Evolutionary conservation across 1,140 invertebrate genomes (phyloP).

Genomic region (Leptonema lineaticorne): DNA sequence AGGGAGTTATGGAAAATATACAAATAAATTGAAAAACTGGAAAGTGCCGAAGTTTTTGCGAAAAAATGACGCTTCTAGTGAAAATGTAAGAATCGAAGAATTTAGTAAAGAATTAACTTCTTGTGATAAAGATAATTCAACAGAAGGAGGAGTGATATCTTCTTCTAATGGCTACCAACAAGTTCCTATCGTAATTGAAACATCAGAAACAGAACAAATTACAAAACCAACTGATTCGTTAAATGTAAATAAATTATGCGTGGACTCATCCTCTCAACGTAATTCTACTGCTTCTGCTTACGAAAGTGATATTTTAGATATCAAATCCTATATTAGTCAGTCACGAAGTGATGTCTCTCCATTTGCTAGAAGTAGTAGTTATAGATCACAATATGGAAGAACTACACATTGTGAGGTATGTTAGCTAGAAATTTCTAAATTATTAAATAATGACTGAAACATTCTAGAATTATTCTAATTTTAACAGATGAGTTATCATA

Average conservation of each 20-base stretch:
- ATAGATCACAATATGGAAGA: constrained; percentile 64
- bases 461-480: background rate
- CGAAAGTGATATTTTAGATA: constrained; percentile 63
- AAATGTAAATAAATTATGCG: constrained; percentile 24
- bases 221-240: constrained; percentile 34
- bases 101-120: constrained; percentile 44
- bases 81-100: constrained; percentile 32
- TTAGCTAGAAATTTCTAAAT: background rate
- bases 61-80: constrained; percentile 53
- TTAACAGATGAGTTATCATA: constrained; percentile 41
- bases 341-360: constrained; percentile 67
- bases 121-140: constrained; percentile 48
- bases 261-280: constrained; percentile 31
- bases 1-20: constrained; percentile 61
- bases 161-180: constrained; percentile 59
- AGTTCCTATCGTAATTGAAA: constrained; percentile 66
- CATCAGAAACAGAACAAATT: constrained; percentile 46
- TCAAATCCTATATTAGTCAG: constrained; percentile 67
- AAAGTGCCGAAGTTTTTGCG: constrained; percentile 64
- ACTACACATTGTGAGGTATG: constrained; percentile 46
- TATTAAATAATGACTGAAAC: background rate
- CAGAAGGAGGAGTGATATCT: constrained; percentile 42
- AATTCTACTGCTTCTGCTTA: constrained; percentile 43
- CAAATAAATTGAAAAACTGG: constrained; percentile 62
- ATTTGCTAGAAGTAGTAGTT: constrained; percentile 62